These are phyloP conservation scores for Drosophila prolongata DNA, from an alignment of 2,888 invertebrate genomes.

Conservation along the genomic window DNA sequence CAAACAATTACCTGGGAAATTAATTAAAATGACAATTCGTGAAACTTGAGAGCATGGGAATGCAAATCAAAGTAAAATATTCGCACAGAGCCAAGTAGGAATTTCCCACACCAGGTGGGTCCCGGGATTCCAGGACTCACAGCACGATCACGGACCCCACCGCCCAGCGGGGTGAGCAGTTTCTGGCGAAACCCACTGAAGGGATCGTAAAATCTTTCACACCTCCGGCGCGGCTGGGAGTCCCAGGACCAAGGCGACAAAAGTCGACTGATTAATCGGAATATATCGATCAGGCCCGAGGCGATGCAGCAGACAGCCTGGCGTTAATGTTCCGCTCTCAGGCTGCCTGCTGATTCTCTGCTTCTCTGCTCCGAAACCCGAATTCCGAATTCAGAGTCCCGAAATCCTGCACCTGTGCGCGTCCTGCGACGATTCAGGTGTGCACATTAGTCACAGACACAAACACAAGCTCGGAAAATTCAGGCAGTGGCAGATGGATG, in stretches of 20 bases:
- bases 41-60: constrained; percentile 9
- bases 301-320: constrained; percentile 63
- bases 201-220: constrained; percentile 71
- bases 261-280: constrained; percentile 75
- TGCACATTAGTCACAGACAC: constrained; percentile 74
- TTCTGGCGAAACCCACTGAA: constrained; percentile 59
- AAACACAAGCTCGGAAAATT: constrained; percentile 7
- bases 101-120: constrained; percentile 67
- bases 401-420: constrained; percentile 65
- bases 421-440: constrained; percentile 75
- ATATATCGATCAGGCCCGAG: constrained; percentile 69
- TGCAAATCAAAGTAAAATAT: constrained; percentile 8
- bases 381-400: constrained; percentile 2
- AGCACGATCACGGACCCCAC: constrained; percentile 57
- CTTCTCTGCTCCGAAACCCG: constrained; percentile 15
- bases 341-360: constrained; percentile 52
- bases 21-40: background rate
- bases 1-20: no score
- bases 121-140: constrained; percentile 62
- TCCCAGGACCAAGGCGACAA: constrained; percentile 60
- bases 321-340: constrained; percentile 59
- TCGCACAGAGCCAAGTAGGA: constrained; percentile 33
- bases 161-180: constrained; percentile 66
- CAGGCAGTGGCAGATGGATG: constrained; percentile 1
- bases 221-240: constrained; percentile 68